These are phyloP conservation scores for Thyatira batis DNA, from an alignment of 2,888 invertebrate species.

Conservation along the genomic window DNA sequence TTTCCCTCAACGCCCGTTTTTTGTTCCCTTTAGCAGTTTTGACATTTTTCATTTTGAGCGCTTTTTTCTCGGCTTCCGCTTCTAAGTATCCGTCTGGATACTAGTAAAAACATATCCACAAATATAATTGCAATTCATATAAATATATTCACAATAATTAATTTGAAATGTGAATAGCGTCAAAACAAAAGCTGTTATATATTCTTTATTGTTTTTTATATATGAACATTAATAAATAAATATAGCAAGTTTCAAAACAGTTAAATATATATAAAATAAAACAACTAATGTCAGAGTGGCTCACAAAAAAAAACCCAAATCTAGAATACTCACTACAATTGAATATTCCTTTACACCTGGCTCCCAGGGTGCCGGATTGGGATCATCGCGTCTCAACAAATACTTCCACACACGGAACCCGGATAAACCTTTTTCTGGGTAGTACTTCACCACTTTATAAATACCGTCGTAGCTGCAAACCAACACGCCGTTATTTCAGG, in stretches of 20 bases:
- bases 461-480: slow-evolving; percentile 89
- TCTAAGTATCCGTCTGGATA: slow-evolving; percentile 89
- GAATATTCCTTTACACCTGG: slow-evolving; percentile 83
- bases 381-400: slow-evolving; percentile 89
- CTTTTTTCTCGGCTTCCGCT: slow-evolving; percentile 80
- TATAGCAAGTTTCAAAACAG: too few relatives aligned
- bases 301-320: not conserved
- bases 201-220: too few relatives aligned
- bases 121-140: too few relatives aligned
- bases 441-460: slow-evolving; percentile 93
- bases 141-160: too few relatives aligned
- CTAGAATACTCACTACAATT: slow-evolving; percentile 54
- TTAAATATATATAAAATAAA: too few relatives aligned
- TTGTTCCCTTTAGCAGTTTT: slow-evolving; percentile 37
- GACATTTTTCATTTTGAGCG: slow-evolving; percentile 47
- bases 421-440: slow-evolving; percentile 88
- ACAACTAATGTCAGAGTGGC: not conserved
- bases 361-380: slow-evolving; percentile 91
- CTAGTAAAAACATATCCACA: slow-evolving; percentile 52
- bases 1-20: slow-evolving; percentile 50
- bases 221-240: too few relatives aligned
- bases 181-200: too few relatives aligned
- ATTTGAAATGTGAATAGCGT: too few relatives aligned
- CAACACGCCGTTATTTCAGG: not conserved
- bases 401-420: slow-evolving; percentile 92